These are phyloP conservation scores for Paratilapia polleni DNA, from an alignment of 2,113 vertebrate genomes.

Conservation along the genomic window DNA sequence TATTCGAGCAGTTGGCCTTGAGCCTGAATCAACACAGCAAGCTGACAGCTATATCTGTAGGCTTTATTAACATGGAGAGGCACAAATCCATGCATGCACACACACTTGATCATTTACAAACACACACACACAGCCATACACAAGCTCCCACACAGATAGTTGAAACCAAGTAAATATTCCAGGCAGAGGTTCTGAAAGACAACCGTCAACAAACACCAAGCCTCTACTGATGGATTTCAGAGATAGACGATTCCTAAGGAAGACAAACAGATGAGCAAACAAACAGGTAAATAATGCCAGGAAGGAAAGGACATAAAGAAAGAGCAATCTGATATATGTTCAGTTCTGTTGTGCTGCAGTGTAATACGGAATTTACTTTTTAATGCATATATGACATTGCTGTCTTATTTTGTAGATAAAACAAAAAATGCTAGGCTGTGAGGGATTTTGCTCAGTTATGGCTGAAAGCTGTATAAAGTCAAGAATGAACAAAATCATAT, in stretches of 20 bases:
- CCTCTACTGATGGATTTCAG: conserved; percentile 1
- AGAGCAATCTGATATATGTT: neutral
- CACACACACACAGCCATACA: neutral
- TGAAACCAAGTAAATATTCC: conserved; percentile 24
- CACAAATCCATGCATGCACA: conserved; percentile 27
- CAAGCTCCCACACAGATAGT: neutral
- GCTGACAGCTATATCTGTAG: conserved; percentile 78
- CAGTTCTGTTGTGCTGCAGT: neutral
- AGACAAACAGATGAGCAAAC: neutral
- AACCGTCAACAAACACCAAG: conserved; percentile 27
- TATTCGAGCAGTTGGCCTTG: conserved; percentile 70
- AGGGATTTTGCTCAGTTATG: neutral
- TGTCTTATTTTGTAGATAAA: neutral
- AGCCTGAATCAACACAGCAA: conserved; percentile 74
- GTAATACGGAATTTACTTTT: neutral
- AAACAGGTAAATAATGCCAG: neutral
- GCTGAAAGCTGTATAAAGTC: neutral
- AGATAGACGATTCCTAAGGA: neutral
- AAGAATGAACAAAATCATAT: neutral
- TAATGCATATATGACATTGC: neutral
- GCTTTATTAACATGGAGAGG: conserved; percentile 78
- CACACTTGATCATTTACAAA: conserved; percentile 11
- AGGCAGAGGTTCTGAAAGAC: conserved; percentile 55
- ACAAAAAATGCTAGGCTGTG: neutral
- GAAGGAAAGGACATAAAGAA: neutral